Percentiles rank a stretch among this genome's conserved stretches.
These are phyloP conservation scores for Uloborus plumipes DNA, from an alignment of 2,888 invertebrate genomes.

Conservation along the genomic window DNA sequence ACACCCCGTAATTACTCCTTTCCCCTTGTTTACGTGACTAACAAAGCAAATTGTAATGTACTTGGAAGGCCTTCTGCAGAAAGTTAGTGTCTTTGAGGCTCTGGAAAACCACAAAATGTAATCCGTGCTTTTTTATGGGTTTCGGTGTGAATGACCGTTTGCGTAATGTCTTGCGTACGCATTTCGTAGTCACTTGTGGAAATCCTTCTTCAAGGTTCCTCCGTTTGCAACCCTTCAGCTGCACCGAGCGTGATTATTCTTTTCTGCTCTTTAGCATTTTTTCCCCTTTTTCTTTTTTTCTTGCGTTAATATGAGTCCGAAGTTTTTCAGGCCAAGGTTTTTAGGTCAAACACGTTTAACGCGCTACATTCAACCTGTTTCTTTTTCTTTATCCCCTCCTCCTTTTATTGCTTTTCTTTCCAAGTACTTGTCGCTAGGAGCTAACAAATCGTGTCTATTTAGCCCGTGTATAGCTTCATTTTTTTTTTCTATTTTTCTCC, in stretches of 20 bases:
- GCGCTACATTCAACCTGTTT: conserved; percentile 25
- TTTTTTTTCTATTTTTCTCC: no score
- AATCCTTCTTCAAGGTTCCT: conserved; percentile 19
- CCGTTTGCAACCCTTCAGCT: conserved; percentile 5
- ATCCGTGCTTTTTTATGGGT: conserved; percentile 14
- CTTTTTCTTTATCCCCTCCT: neutral
- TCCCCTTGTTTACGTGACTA: no score
- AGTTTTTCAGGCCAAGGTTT: conserved; percentile 62
- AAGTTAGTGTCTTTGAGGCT: no score
- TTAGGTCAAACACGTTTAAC: conserved; percentile 56
- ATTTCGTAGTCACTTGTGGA: conserved; percentile 16
- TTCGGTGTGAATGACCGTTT: conserved; percentile 41
- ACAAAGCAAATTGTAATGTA: no score
- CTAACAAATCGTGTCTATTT: no score
- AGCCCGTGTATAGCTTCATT: no score
- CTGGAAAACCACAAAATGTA: conserved; percentile 22
- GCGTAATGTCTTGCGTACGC: conserved; percentile 13
- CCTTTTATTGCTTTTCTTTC: neutral
- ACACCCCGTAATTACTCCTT: no score
- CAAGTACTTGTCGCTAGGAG: no score
- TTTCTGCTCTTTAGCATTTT: conserved; percentile 1
- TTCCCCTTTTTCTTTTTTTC: conserved; percentile 13
- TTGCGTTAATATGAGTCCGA: conserved; percentile 16
- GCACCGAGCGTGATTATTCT: conserved; percentile 20
- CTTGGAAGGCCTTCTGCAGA: no score